Evolutionary conservation across 37 sponge, comb jelly and placozoan genomes (phyloP), one percentile per base, ranked within the genome.

Genomic region (Beroe ovata): DNA sequence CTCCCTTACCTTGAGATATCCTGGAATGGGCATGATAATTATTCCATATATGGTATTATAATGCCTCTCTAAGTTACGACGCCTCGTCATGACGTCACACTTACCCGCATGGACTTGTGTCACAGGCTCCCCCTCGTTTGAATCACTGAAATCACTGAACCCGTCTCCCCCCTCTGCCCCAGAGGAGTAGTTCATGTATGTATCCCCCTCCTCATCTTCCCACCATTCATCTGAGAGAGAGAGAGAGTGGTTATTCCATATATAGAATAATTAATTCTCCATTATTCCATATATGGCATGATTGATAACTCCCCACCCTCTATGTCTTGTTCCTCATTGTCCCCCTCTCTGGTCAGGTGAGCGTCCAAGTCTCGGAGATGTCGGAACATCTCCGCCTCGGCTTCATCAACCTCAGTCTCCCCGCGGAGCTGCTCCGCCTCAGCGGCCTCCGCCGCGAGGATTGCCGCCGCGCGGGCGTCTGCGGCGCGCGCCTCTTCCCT

Each of bases 351-450:
- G 25, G n/a, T 21, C 4, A 77, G 28, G 84, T 77, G 84, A 77
- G n/a, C 38, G 28, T 77, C 84, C 42, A 77, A 54, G 22, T 39
- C 84, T 35, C 33, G 21, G 38, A 77, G 38, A 29, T 77, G 84
- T 77, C 21, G 39, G 84, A 77, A 77, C 84, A 77, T 77, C 84
- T 77, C 84, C 1, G 35, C 38, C 28, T 77, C 84, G 0, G 84
- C 84, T 54, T 77, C 84, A 36, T 77, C 84, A 21, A 77, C 36
- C 22, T 30, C 84, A 19, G 41, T 54, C 84, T 77, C 54, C 8
- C 33, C 84, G 11, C 84, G 36, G 38, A 77, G 35, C 21, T 77
- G 47, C 33, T 77, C 84, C 11, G 84, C 84, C 28, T 77, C 84
- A 1, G 84, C 84, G 0, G 47, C 58, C 54, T 77, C 84, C 0